Evolutionary conservation across 2,113 vertebrate species (phyloP).

Genomic region (Marmota monax): DNA sequence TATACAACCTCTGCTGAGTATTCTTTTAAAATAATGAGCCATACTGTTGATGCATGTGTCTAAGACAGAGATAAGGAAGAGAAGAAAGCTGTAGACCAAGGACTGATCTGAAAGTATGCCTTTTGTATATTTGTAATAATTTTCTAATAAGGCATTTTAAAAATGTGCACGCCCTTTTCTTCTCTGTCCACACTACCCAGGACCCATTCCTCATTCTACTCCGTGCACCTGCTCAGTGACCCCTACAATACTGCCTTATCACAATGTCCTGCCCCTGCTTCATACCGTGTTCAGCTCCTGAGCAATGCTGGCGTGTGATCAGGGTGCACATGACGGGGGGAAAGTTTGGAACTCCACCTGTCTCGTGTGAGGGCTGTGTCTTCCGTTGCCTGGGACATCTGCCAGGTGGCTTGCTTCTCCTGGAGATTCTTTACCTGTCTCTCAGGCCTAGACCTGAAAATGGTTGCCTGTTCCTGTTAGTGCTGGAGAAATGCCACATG

Average conservation of each 20-base stretch:
- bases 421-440: not conserved
- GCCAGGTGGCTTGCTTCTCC: not conserved
- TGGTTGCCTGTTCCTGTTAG: not conserved
- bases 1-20: not conserved
- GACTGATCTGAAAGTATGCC: not conserved
- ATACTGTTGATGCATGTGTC: not conserved
- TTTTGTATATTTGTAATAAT: not conserved
- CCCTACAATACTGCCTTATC: not conserved
- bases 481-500: not conserved
- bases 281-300: not conserved
- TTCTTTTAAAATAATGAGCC: not conserved
- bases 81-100: not conserved
- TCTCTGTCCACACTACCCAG: accelerated
- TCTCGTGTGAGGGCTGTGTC: not conserved
- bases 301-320: no score
- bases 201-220: not conserved
- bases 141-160: not conserved
- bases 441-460: not conserved
- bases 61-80: not conserved
- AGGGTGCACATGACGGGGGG: not conserved
- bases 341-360: not conserved
- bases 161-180: not conserved
- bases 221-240: not conserved
- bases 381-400: not conserved
- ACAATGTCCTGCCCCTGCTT: not conserved